A percentile compares a stretch with the other conserved stretches of the same genome.
phyloP scores from a whole-genome alignment of 2,888 invertebrate genomes.

The Pomacea canaliculata region DNA sequence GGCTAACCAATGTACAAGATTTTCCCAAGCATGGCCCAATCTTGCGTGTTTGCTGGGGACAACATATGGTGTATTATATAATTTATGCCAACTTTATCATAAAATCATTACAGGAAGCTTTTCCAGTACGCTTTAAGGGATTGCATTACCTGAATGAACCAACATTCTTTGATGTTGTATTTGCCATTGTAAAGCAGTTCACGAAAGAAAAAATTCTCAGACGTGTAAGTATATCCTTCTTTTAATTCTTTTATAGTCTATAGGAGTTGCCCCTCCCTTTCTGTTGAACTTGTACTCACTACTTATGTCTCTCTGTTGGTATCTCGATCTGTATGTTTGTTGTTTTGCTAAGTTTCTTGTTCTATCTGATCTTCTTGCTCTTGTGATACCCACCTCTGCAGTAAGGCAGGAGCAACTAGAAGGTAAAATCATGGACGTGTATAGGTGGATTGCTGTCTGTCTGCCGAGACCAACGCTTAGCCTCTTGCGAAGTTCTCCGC shows the following conservation, averaged over 20 bases:
- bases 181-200: slow-evolving; percentile 90
- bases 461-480: too few species aligned
- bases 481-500: too few species aligned
- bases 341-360: slow-evolving; percentile 6
- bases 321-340: slow-evolving; percentile 8
- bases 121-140: slow-evolving; percentile 87
- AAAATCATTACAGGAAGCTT: slow-evolving; percentile 78
- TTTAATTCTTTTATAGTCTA: background rate
- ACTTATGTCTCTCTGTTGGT: background rate
- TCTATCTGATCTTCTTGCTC: background rate
- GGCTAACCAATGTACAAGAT: too few species aligned
- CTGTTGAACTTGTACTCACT: background rate
- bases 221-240: slow-evolving; percentile 73
- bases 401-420: too few species aligned
- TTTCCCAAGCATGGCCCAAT: too few species aligned
- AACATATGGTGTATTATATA: too few species aligned
- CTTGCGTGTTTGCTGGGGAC: too few species aligned
- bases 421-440: too few species aligned
- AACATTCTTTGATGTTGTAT: slow-evolving; percentile 89
- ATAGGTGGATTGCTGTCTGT: too few species aligned
- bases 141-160: slow-evolving; percentile 92
- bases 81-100: too few species aligned
- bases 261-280: background rate
- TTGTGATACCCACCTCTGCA: too few species aligned
- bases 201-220: slow-evolving; percentile 85